phyloP scores from a whole-genome alignment of 23 tunicate species.

The Corella eumyota region DNA sequence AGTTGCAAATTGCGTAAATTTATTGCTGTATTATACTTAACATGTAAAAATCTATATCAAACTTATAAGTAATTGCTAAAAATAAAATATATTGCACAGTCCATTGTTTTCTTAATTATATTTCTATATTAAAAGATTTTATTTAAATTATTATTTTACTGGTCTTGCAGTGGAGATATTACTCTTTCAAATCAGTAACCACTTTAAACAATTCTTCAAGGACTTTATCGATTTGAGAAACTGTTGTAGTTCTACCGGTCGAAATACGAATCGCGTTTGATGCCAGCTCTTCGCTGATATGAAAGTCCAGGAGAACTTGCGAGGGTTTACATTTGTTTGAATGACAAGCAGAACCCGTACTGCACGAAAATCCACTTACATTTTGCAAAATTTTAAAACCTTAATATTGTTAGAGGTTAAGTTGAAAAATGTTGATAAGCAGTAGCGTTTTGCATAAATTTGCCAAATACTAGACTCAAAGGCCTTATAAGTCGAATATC shows the following conservation, averaged over 20 bases:
- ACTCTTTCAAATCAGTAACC: background rate
- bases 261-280: constrained; percentile 66
- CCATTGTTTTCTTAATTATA: no score
- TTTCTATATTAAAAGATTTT: no score
- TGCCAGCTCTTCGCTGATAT: constrained; percentile 25
- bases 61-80: no score
- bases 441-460: no score
- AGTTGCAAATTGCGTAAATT: no score
- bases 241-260: constrained; percentile 62
- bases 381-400: constrained; percentile 56
- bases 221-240: constrained; percentile 49
- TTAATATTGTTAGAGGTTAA: constrained; percentile 1
- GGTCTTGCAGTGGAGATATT: no score
- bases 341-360: constrained; percentile 98
- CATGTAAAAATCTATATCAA: no score
- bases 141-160: no score
- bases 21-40: no score
- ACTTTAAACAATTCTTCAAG: constrained; percentile 34
- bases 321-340: constrained; percentile 70
- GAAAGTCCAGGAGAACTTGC: constrained; percentile 38
- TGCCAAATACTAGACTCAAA: no score
- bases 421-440: background rate
- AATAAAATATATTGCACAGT: no score
- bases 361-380: constrained; percentile 48
- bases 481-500: no score